Conservation (phyloP, 2,797 vertebrate genomes). For the Macrochelys suwanniensis region DNA sequence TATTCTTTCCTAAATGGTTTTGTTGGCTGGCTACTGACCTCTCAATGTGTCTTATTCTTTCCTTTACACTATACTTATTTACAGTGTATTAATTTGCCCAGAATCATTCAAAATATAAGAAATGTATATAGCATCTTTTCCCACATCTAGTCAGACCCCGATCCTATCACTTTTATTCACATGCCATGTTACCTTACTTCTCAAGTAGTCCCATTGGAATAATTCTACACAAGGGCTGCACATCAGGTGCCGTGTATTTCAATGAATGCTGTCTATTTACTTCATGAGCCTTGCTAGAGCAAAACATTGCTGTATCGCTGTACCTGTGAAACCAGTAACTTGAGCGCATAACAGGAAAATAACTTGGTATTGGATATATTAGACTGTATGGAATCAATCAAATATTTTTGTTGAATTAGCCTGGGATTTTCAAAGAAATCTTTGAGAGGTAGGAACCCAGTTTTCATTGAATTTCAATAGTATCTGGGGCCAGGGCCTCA, state of each 20-base stretch:
- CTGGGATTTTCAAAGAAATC: not conserved
- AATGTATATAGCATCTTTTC: not conserved
- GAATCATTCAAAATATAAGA: not conserved
- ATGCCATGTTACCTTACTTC: not conserved
- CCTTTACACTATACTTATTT: conserved; percentile 4
- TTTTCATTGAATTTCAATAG: not conserved
- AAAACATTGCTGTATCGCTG: not conserved
- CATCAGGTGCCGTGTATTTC: conserved; percentile 1
- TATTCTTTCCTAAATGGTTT: not conserved
- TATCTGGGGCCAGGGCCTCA: not conserved
- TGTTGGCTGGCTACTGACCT: not conserved
- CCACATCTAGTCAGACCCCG: not conserved
- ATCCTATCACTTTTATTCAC: not conserved
- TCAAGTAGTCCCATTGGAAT: not conserved
- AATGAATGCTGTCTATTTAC: not conserved
- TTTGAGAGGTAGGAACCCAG: not conserved
- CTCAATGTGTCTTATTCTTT: not conserved
- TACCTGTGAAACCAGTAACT: not conserved
- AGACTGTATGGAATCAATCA: not conserved
- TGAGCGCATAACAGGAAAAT: not conserved
- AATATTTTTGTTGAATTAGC: not conserved
- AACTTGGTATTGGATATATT: not conserved
- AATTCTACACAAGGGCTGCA: not conserved
- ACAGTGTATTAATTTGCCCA: conserved; percentile 9
- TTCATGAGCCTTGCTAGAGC: not conserved